These are phyloP conservation scores for Vulpes vulpes DNA, from an alignment of 2,113 vertebrate genomes.

Conservation along the genomic window DNA sequence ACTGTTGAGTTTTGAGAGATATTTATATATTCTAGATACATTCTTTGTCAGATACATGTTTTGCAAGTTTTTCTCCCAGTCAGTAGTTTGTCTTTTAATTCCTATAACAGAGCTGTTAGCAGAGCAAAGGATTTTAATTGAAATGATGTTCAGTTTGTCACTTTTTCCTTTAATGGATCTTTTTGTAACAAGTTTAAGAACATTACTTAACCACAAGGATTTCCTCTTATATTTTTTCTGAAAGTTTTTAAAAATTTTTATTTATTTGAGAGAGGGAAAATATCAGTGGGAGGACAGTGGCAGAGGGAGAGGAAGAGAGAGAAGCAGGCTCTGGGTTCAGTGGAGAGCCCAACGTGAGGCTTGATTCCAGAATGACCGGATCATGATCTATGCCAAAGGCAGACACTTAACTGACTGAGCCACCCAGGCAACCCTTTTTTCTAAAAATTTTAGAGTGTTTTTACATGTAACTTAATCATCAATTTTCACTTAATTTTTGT, in stretches of 20 bases:
- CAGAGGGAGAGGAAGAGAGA: too few species aligned
- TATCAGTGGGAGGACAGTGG: too few species aligned
- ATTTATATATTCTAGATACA: background rate
- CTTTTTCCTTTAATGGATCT: background rate
- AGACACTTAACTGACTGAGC: too few species aligned
- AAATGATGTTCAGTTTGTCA: background rate
- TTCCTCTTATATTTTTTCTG: background rate
- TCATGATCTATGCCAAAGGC: too few species aligned
- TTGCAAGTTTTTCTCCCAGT: background rate
- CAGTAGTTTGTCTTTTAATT: background rate
- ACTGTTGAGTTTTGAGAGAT: background rate
- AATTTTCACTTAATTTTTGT: background rate
- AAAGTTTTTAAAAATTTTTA: background rate
- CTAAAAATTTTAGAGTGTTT: background rate
- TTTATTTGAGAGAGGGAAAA: too few species aligned
- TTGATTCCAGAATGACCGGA: too few species aligned
- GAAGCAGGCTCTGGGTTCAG: too few species aligned
- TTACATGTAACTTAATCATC: background rate
- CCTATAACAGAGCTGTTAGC: background rate
- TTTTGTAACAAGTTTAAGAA: background rate
- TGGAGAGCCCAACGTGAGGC: too few species aligned
- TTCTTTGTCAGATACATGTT: background rate
- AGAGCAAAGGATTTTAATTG: slow-evolving; percentile 18
- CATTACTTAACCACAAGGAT: background rate
- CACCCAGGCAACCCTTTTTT: too few species aligned